Evolutionary conservation across 2,888 invertebrate species (phyloP), one percentile per base, ranked within the genome.

Genomic region (Adineta ricciae): DNA sequence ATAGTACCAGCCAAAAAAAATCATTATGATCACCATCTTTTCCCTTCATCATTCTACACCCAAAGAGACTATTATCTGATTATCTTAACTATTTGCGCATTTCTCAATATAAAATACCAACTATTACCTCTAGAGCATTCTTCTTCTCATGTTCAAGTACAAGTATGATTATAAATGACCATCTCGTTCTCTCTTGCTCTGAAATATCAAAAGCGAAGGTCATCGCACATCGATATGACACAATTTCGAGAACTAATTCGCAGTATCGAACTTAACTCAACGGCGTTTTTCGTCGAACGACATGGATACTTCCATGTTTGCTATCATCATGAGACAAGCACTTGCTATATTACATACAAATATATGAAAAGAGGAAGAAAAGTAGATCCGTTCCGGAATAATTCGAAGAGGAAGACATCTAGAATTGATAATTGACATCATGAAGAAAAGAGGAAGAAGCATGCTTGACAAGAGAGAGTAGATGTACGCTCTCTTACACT

Each of bases 11-110:
- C 16, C n/a, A 56, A 64, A 64, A 64, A 64, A 64, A 64, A 64
- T 64, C 64, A 64, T 64, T 64, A 64, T 64, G 64, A 64, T 64
- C 64, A 64, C 64, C 64, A 64, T 64, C 64, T 64, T 32, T 56
- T 27, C 24, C 54, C 64, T 64, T 64, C 64, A 64, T 64, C 64
- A 27, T 64, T 64, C 64, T 64, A 64, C 32, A 64, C 64, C 64
- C 64, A 64, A 16, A 32, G 64, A 64, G 64, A 64, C 64, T 64
- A 64, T 64, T 64, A 64, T 64, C 64, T 27, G 64, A 64, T 64
- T 64, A 64, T 64, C 64, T 64, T 64, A 64, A 64, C 27, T 64
- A 64, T 27, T 64, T 64, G 64, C 64, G 27, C 24, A 27, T 27
- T 11, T 32, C 64, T 64, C 64, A 64, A 64, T 64, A 32, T 64